Conservation (phyloP, 1,140 invertebrate genomes). For the Drosophila bifasciata region DNA sequence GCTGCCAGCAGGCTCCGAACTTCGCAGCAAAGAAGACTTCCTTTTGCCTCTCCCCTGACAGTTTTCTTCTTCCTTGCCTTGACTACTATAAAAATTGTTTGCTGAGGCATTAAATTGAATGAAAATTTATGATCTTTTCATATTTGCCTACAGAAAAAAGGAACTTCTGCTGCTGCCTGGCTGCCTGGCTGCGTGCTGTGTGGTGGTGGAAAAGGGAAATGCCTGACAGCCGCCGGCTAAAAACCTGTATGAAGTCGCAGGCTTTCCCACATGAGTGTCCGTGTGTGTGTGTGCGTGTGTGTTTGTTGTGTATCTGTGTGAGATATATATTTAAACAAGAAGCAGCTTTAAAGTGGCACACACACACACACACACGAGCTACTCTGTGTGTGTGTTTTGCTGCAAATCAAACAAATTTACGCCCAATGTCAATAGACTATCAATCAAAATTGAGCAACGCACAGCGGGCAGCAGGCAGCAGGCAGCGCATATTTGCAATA, state of each 20-base stretch:
- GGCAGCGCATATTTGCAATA: slow-evolving; percentile 36
- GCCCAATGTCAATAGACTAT: slow-evolving; percentile 58
- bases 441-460: slow-evolving; percentile 65
- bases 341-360: slow-evolving; percentile 54
- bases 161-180: slow-evolving; percentile 33
- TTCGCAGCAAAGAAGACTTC: slow-evolving; percentile 14
- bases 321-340: slow-evolving; percentile 32
- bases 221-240: slow-evolving; percentile 30
- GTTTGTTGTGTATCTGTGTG: slow-evolving; percentile 3
- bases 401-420: slow-evolving; percentile 67
- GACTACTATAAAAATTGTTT: slow-evolving; percentile 83
- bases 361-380: neutral
- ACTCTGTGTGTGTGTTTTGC: neutral
- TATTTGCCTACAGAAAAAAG: slow-evolving; percentile 75
- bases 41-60: slow-evolving; percentile 31
- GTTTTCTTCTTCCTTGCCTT: slow-evolving; percentile 49
- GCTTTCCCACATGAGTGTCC: slow-evolving; percentile 25
- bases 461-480: too few species aligned
- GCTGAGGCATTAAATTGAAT: slow-evolving; percentile 84
- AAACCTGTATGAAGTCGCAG: slow-evolving; percentile 39
- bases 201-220: too few species aligned
- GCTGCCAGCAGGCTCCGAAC: slow-evolving; percentile 54
- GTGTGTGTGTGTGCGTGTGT: slow-evolving; percentile 11
- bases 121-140: slow-evolving; percentile 83
- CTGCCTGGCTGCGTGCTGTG: too few species aligned